These are phyloP conservation scores for Vombatus ursinus DNA, from an alignment of 2,113 vertebrate genomes.

Conservation along the genomic window DNA sequence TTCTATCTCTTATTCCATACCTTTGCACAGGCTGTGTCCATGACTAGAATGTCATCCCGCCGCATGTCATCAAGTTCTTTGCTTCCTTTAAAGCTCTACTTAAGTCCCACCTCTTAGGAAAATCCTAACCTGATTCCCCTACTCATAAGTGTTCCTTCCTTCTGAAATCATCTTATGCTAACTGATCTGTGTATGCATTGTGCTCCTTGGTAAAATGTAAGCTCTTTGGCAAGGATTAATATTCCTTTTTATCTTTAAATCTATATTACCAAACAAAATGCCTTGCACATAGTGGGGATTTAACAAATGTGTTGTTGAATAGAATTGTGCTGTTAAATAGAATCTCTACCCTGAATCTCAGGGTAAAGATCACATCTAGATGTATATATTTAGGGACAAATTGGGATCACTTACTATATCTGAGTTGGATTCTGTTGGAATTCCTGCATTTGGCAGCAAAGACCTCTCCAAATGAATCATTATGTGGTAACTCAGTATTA, in stretches of 20 bases:
- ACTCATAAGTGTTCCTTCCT: background rate
- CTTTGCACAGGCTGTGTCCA: background rate
- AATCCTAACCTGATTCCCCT: background rate
- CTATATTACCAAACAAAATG: background rate
- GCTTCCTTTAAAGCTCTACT: background rate
- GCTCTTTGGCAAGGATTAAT: background rate
- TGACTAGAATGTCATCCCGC: no score
- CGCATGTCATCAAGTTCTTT: background rate
- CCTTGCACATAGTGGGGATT: background rate
- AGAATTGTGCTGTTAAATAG: no score
- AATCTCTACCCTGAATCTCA: background rate
- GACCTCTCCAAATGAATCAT: no score
- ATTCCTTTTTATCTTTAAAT: background rate
- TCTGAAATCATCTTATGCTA: no score
- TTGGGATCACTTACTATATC: background rate
- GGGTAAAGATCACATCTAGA: background rate
- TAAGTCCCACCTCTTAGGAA: background rate
- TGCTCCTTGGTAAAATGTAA: background rate
- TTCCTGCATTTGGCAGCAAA: no score
- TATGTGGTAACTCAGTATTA: no score
- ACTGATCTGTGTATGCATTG: background rate
- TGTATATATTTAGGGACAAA: background rate
- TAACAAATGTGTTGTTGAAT: background rate
- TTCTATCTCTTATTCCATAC: background rate
- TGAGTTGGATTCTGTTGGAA: background rate